These are phyloP conservation scores for Sebastes steindachneri DNA, from an alignment of 2,797 vertebrate genomes.

Conservation along the genomic window DNA sequence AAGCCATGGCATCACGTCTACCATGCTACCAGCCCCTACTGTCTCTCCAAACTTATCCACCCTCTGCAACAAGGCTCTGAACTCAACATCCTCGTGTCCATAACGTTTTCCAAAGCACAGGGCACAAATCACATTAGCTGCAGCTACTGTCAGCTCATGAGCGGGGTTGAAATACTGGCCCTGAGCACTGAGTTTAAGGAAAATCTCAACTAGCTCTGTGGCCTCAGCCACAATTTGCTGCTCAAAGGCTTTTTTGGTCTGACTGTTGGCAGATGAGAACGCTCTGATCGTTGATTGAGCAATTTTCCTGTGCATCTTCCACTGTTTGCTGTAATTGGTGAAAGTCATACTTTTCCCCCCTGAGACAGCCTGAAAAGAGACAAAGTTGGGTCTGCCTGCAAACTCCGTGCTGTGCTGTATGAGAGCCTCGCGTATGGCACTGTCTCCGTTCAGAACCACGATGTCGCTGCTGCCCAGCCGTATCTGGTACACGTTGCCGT, in stretches of 20 bases:
- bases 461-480: conserved; percentile 82
- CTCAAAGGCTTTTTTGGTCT: conserved; percentile 82
- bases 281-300: conserved; percentile 85
- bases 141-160: conserved; percentile 81
- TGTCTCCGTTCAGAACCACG: conserved; percentile 86
- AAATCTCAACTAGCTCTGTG: conserved; percentile 75
- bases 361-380: conserved; percentile 80
- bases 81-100: conserved; percentile 83
- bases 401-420: conserved; percentile 79
- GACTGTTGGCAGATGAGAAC: conserved; percentile 81
- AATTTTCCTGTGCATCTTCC: conserved; percentile 85
- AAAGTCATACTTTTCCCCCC: conserved; percentile 85
- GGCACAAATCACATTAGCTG: conserved; percentile 86
- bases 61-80: conserved; percentile 77
- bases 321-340: conserved; percentile 79
- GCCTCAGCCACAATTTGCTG: conserved; percentile 84
- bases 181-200: conserved; percentile 67
- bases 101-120: conserved; percentile 90
- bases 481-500: conserved; percentile 89
- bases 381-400: conserved; percentile 84
- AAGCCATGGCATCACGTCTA: conserved; percentile 90
- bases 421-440: conserved; percentile 85
- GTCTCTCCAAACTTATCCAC: conserved; percentile 83
- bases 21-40: conserved; percentile 87
- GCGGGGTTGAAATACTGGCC: conserved; percentile 79